Base-by-base conservation (phyloP, 2,113 vertebrate species). In the Ramphastos sulfuratus region DNA sequence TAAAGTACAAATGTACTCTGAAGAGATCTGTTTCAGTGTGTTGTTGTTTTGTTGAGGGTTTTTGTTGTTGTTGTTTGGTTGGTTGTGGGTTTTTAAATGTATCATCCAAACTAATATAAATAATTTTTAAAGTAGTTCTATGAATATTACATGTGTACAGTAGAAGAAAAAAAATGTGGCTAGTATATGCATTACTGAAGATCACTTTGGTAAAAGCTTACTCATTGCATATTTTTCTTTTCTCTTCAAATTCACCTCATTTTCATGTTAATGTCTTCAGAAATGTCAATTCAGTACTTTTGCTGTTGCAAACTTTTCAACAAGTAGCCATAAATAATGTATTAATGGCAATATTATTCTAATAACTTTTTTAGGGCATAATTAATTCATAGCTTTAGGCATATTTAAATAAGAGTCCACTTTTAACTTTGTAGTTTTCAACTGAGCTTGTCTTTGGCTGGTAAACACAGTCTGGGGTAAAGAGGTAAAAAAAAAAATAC, bases 271-370 rank as follows among this genome's bases (percentile, higher is more conserved):
- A 98, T 98, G 95, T 97, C 67, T 97, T 96, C 96, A 97, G 96
- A 97, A 98, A 98, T 95, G 94, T 95, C 96, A 97, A 92, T 97
- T 98, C 95, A 92, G 95, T 98, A 97, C 92, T 96, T 98, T 92
- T 94, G 86, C 87, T 84, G 65, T 97, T 97, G 92, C 83, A 90
- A 97, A 98, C 97, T 98, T 98, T 98, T 97, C 94, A 98, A 97
- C 97, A 97, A 93, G 94, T 97, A 93, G 44, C 37, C 67, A 96
- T 98, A 98, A 98, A 98, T 98, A 98, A 98, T 98, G 90, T 93
- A 98, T 98, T 95, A 96, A 86, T 97, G 92, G 95, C 96, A 97
- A 97, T 97, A 97, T 97, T 98, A 94, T 97, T 93, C 94, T 97
- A 97, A 97, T 97, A 98, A 98, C 93, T 97, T 97, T 97, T 96